phyloP scores from a whole-genome alignment of 2,113 vertebrate genomes.

The Anoura caudifer region DNA sequence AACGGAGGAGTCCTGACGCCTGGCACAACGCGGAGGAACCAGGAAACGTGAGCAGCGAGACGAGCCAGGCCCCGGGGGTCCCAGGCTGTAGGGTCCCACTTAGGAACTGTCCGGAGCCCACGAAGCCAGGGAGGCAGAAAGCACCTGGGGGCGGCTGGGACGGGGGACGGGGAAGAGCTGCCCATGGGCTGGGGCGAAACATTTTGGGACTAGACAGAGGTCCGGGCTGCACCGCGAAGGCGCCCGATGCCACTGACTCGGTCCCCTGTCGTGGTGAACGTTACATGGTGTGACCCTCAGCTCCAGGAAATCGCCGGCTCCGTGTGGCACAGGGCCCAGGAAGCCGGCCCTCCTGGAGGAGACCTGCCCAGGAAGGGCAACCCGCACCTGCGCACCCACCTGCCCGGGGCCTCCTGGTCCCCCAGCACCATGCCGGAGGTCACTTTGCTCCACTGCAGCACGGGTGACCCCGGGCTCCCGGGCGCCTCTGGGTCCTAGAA shows the following conservation, averaged over 20 bases:
- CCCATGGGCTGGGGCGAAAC: accelerated
- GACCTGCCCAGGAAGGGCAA: accelerated
- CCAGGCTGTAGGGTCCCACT: accelerated
- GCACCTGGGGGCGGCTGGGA: accelerated
- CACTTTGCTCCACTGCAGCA: slow-evolving; percentile 56
- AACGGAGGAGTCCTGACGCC: accelerated
- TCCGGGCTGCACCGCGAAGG: background rate
- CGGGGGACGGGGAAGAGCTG: accelerated
- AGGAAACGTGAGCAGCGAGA: accelerated
- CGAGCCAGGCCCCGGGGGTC: background rate
- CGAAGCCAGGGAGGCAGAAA: accelerated
- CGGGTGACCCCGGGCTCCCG: accelerated
- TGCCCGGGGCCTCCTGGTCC: slow-evolving; percentile 50
- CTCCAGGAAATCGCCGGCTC: background rate
- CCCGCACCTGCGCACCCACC: background rate
- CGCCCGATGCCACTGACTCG: accelerated
- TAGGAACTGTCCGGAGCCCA: background rate
- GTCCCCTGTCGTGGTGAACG: background rate
- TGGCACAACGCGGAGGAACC: accelerated
- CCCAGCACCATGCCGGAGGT: slow-evolving; percentile 45
- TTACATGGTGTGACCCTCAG: background rate
- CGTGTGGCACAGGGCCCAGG: background rate
- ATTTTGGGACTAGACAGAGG: accelerated
- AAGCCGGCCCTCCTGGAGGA: accelerated
- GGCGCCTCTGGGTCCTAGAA: slow-evolving; percentile 1